Evolutionary conservation across 2,888 invertebrate species (phyloP), one percentile per base, ranked within the genome.

Genomic region (Amiota communis): DNA sequence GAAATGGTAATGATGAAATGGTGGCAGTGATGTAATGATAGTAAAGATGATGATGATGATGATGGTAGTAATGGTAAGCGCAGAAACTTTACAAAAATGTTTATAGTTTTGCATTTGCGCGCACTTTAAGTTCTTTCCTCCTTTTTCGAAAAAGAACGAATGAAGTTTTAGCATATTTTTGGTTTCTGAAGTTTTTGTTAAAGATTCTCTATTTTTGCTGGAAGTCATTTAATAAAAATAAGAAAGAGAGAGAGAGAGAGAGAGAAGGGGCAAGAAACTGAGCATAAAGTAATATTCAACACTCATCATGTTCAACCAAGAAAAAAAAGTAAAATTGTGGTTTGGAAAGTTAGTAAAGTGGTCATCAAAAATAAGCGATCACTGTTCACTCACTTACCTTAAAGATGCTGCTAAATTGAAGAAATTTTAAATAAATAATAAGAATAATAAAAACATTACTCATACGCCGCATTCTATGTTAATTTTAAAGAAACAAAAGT

Each of bases 81-180:
- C 10, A 65, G 36, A 67, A 67, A 51, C 48, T 65, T 65, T 17
- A 61, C 10, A 80, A 84, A 79, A 84, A 82, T 83, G 81, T 82
- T 81, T 78, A 83, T 80, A 80, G 81, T 80, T 79, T 80, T 72
- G 73, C 63, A 53, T 69, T 48, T 61, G 73, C 72, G 63, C 67
- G 67, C 71, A 15, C 48, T 56, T 56, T 13, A n/a, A 23, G 56
- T 67, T 67, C 3, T 59, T 64, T 46, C 47, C n/a, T 64, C 15
- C 10, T 64, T 53, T 49, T 68, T 71, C 51, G 74, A 48, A 75
- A 23, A 23, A 36, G 36, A 36, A 36, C 8, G 17, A 47, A 48
- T 48, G 64, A 65, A 65, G 47, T 65, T 65, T 65, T 65, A 65
- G 64, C 64, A 65, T 65, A 65, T 65, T 65, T 65, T 65, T 65